Evolutionary conservation across 2,888 invertebrate species (phyloP), one percentile per base, ranked within the genome.

Genomic region (Lobophora halterata): DNA sequence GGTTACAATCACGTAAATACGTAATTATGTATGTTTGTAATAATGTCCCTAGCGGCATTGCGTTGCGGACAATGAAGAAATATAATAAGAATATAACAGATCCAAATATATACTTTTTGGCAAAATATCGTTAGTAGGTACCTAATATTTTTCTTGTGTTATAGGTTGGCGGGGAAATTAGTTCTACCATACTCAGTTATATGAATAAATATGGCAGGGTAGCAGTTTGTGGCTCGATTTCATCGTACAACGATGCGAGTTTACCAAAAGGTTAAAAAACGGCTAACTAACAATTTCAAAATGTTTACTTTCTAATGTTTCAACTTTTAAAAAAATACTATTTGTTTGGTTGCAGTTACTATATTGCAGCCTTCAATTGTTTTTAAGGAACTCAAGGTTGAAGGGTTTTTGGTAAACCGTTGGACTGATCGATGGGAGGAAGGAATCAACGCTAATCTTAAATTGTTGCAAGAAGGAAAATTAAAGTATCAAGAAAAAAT

Each of bases 91-190:
- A 25, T 13, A 16, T n/a, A 7, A 7, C 8, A 26, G 1, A n/a
- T 8, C 11, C 6, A 18, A 11, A 3, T 13, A 2, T 8, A 5
- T n/a, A 10, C 6, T 9, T 20, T 7, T n/a, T n/a, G n/a, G n/a
- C n/a, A n/a, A n/a, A n/a, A n/a, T n/a, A n/a, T n/a, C n/a, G n/a
- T n/a, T n/a, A n/a, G n/a, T n/a, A n/a, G n/a, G n/a, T n/a, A n/a
- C n/a, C 11, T 10, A 10, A 11, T 21, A 12, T 2, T n/a, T 9
- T 1, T 14, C 16, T 4, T 35, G 20, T 29, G 34, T 58, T 56
- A 13, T 45, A 93, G 93, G 93, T 93, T 27, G 93, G 93, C 9
- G 93, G 93, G 23, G 91, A 91, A 63, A 89, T 93, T 34, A 91
- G 92, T 40, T 88, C 89, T n/a, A 85, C 74, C 5, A 90, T 93